Evolutionary conservation across 2,113 vertebrate species (phyloP).

Genomic region (Oncorhynchus tshawytscha): DNA sequence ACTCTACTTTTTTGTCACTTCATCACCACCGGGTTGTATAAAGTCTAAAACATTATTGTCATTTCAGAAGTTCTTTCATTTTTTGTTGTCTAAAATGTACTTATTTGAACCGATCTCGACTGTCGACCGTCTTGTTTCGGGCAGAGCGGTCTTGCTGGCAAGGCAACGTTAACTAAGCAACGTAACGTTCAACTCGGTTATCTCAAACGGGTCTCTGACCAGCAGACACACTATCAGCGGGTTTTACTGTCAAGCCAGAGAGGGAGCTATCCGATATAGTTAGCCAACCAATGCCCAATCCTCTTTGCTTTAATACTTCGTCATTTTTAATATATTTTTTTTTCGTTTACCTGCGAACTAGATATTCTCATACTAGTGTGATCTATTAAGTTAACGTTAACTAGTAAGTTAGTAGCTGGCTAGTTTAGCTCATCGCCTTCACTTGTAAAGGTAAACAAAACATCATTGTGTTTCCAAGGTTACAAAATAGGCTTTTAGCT

Average conservation of each 20-base stretch:
- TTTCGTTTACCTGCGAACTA: neutral
- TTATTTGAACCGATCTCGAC: neutral
- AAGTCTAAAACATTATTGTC: neutral
- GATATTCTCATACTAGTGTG: neutral
- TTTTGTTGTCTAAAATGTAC: neutral
- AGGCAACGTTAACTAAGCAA: conserved; percentile 1
- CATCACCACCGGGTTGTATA: neutral
- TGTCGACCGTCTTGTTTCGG: neutral
- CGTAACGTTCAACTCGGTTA: neutral
- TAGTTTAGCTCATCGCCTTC: neutral
- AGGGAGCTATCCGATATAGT: neutral
- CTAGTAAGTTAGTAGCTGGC: neutral
- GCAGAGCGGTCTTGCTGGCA: neutral
- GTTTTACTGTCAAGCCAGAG: neutral
- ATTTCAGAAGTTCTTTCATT: neutral
- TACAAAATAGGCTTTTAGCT: neutral
- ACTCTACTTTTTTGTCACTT: neutral
- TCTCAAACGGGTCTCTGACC: neutral
- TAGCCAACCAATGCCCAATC: neutral
- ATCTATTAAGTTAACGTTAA: neutral
- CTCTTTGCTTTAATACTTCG: no score
- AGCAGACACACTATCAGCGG: neutral
- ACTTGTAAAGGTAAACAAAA: neutral
- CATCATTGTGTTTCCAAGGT: neutral
- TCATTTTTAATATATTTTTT: no score